phyloP scores from a whole-genome alignment of 2,888 invertebrate genomes.

The Iphiclides podalirius region DNA sequence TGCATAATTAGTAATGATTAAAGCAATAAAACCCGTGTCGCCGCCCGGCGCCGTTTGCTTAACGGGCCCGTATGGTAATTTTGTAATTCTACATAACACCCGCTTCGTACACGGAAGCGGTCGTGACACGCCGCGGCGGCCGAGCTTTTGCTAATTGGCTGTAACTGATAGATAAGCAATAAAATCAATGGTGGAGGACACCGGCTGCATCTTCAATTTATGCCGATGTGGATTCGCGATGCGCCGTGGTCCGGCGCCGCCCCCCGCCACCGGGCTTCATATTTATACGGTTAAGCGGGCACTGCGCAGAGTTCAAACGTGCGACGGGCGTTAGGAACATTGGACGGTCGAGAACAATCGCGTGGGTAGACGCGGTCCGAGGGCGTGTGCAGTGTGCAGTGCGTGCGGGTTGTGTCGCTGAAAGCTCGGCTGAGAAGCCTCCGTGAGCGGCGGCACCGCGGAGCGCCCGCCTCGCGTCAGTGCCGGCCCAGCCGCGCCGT shows the following conservation, averaged over 20 bases:
- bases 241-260: slow-evolving; percentile 67
- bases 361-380: slow-evolving; percentile 59
- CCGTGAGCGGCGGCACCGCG: slow-evolving; percentile 51
- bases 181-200: slow-evolving; percentile 75
- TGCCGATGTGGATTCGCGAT: slow-evolving; percentile 75
- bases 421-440: slow-evolving; percentile 78
- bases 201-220: slow-evolving; percentile 75
- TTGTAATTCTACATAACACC: slow-evolving; percentile 50
- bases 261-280: slow-evolving; percentile 78
- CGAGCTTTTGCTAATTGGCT: slow-evolving; percentile 72
- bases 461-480: slow-evolving; percentile 67
- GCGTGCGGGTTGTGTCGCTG: slow-evolving; percentile 75
- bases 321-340: slow-evolving; percentile 75
- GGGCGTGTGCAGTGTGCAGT: slow-evolving; percentile 80
- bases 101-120: slow-evolving; percentile 46
- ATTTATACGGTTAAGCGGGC: slow-evolving; percentile 78
- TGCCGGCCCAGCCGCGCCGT: slow-evolving; percentile 80
- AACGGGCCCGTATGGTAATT: slow-evolving; percentile 30
- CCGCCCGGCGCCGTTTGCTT: background rate
- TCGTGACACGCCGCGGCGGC: slow-evolving; percentile 51
- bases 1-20: slow-evolving; percentile 14
- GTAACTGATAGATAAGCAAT: slow-evolving; percentile 71
- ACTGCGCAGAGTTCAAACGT: slow-evolving; percentile 77
- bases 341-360: slow-evolving; percentile 73
- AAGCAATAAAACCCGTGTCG: background rate